Conservation (phyloP, 2,888 invertebrate species). For the Schizotus pectinicornis region DNA sequence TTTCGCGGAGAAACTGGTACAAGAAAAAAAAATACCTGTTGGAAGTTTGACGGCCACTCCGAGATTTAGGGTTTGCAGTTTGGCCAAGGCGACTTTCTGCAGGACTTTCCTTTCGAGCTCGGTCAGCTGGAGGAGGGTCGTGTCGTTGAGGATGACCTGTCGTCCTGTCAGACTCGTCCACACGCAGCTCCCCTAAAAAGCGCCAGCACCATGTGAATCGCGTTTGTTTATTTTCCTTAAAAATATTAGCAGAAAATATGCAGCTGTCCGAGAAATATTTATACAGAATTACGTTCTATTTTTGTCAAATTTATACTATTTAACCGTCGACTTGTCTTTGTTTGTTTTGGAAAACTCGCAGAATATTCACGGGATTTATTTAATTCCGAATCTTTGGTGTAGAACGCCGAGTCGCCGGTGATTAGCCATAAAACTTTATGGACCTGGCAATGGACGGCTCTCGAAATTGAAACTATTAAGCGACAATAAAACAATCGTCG, state of each 20-base stretch:
- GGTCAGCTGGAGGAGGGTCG: slow-evolving; percentile 74
- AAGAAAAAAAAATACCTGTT: slow-evolving; percentile 67
- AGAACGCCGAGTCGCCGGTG: neutral
- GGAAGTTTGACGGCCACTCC: slow-evolving; percentile 82
- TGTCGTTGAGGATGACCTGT: slow-evolving; percentile 74
- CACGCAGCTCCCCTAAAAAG: slow-evolving; percentile 73
- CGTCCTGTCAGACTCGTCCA: slow-evolving; percentile 76
- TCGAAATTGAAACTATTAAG: slow-evolving; percentile 11
- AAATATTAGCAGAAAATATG: neutral
- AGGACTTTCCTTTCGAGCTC: slow-evolving; percentile 81
- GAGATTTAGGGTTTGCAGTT: slow-evolving; percentile 84
- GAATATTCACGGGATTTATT: neutral
- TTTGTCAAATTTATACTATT: too few species aligned
- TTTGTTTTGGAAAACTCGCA: slow-evolving; percentile 13
- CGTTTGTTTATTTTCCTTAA: neutral
- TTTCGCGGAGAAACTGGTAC: neutral
- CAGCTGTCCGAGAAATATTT: slow-evolving; percentile 1
- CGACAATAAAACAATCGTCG: neutral
- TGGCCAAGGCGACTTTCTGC: slow-evolving; percentile 84
- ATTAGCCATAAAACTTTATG: neutral
- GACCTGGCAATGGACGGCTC: neutral
- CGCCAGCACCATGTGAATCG: neutral
- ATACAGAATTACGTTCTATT: neutral
- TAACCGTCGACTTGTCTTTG: slow-evolving; percentile 4
- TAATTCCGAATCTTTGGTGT: slow-evolving; percentile 7